Evolutionary conservation across 2,797 vertebrate genomes (phyloP), one percentile per base, ranked within the genome.

Genomic region (Gymnocypris eckloni): DNA sequence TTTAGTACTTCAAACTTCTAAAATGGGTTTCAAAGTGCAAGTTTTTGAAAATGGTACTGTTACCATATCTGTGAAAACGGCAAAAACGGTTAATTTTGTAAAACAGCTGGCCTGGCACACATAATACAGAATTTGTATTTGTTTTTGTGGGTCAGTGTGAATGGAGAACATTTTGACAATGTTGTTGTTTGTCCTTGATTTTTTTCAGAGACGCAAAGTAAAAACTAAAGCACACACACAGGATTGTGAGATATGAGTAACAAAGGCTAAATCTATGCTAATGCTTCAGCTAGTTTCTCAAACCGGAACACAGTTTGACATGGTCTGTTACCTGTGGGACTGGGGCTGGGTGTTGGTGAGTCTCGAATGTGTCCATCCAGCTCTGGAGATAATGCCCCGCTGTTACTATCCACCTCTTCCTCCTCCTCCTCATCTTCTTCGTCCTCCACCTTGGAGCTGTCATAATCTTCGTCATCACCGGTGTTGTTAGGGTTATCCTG

Each of bases 321-420:
- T 6, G 18, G 41, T 43, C 8, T 39, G 77, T 73, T 85, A 91
- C 90, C 90, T 85, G 88, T 79, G 39, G 82, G 84, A 48, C 87
- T 85, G 18, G 80, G 85, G 52, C 86, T 84, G 25, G 82, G 82
- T 77, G 86, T 70, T 15, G 82, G 86, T 0, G 88, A 89, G 75
- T 89, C 87, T 78, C 64, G 70, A 9, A 80, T 79, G 3, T 73
- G 81, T 79, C 72, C 79, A 37, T 84, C 80, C 50, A 73, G 88
- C 28, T 85, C 87, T 66, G 86, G 81, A 52, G 88, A 88, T 41
- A 13, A 89, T 1, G 85, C 79, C 10, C 77, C 82, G 79, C 86
- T 89, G 82, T 77, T 85, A 41, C 82, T 87, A 20, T 89, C 79
- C 59, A 69, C 66, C 25, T 81, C 87, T 59, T 56, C 70, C 4